Evolutionary conservation across 2,113 vertebrate genomes (phyloP).

Genomic region (rabbit (Oryctolagus cuniculus)): mOryCun1.1 NC_091438.1:56961001-56961500

Average conservation of each 20-base stretch:
- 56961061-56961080: too few species aligned
- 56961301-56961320: background rate
- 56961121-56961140: too few species aligned
- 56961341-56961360: background rate
- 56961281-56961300: background rate
- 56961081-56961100: too few species aligned
- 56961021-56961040: too few species aligned
- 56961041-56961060: too few species aligned
- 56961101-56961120: too few species aligned
- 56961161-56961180: too few species aligned
- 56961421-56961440: constrained; percentile 5
- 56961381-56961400: background rate
- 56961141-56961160: too few species aligned
- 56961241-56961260: constrained; percentile 54
- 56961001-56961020: too few species aligned
- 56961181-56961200: too few species aligned
- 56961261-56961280: background rate
- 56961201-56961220: background rate
- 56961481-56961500: constrained; percentile 68
- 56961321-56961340: constrained; percentile 14
- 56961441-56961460: background rate
- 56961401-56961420: background rate
- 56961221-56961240: background rate
- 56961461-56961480: constrained; percentile 67
- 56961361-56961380: background rate